Percentiles rank a stretch among this genome's conserved stretches.
Conservation (phyloP, 2,113 vertebrate species). For the Lipophrys pholis region DNA sequence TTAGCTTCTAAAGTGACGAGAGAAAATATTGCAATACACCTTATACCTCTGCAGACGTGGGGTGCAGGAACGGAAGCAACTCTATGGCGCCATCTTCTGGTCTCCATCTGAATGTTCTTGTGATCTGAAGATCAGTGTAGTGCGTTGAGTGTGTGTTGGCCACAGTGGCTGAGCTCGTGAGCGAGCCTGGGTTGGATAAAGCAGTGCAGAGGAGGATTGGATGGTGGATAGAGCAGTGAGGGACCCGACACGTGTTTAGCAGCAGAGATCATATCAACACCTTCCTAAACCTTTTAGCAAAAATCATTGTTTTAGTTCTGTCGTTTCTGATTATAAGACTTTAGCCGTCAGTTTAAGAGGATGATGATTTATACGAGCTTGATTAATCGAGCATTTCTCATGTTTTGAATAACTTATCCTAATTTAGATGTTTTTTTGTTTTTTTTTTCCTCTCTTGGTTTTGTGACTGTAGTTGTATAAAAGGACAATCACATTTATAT, state of each 20-base stretch:
- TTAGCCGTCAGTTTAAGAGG: no score
- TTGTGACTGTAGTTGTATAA: slow-evolving; percentile 35
- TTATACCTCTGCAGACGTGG: neutral
- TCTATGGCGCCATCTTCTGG: slow-evolving; percentile 69
- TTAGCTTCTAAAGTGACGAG: slow-evolving; percentile 13
- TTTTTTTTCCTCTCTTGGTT: slow-evolving; percentile 13
- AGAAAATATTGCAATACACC: slow-evolving; percentile 3
- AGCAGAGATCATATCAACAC: no score
- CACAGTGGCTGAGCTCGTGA: neutral
- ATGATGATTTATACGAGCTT: neutral
- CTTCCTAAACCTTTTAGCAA: no score
- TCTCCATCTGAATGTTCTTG: slow-evolving; percentile 16
- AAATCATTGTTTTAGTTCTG: no score
- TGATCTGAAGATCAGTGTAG: slow-evolving; percentile 1
- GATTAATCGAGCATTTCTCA: slow-evolving; percentile 23
- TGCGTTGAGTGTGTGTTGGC: neutral
- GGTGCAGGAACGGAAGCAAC: neutral
- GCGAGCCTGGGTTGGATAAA: no score
- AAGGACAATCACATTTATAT: slow-evolving; percentile 71
- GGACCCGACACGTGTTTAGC: slow-evolving; percentile 6
- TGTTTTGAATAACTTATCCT: slow-evolving; percentile 34
- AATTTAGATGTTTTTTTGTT: neutral
- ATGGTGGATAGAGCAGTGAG: neutral
- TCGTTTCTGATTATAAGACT: no score
- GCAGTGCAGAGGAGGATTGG: no score